These are phyloP conservation scores for Taphrorychus bicolor DNA, from an alignment of 2,888 invertebrate genomes.

Conservation along the genomic window DNA sequence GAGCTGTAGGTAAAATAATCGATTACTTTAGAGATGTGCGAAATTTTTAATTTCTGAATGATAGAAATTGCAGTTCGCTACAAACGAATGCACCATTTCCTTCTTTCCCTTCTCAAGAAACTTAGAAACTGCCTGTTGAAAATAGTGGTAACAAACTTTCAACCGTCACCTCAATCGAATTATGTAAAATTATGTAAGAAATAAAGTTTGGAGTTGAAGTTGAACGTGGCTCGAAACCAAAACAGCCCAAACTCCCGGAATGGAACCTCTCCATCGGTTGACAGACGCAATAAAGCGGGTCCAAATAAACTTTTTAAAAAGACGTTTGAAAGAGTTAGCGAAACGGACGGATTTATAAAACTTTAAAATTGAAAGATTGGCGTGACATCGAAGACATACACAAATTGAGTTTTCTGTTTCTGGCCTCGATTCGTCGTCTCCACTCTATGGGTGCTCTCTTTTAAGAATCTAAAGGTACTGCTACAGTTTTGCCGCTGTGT, in stretches of 20 bases:
- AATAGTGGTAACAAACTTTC: too few relatives aligned
- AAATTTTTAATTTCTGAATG: too few relatives aligned
- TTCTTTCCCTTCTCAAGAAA: too few relatives aligned
- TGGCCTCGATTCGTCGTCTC: background rate
- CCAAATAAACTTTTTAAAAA: background rate
- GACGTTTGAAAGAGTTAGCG: background rate
- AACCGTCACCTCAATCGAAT: background rate
- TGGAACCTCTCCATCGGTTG: background rate
- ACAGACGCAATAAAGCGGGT: background rate
- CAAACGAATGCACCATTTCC: too few relatives aligned
- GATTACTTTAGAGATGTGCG: too few relatives aligned
- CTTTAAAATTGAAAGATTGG: background rate
- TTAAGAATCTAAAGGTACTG: background rate
- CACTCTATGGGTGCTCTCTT: background rate
- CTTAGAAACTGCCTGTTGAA: too few relatives aligned
- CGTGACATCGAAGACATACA: background rate
- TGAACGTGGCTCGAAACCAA: background rate
- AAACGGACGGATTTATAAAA: background rate
- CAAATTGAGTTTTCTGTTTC: background rate
- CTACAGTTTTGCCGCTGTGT: slow-evolving; percentile 22
- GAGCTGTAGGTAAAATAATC: too few relatives aligned
- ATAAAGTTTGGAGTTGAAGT: background rate
- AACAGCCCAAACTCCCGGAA: background rate
- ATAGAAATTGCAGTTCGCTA: too few relatives aligned
- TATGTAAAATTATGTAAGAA: background rate